Evolutionary conservation across 1,140 invertebrate species (phyloP).

Genomic region (Cataglyphis hispanica): DNA sequence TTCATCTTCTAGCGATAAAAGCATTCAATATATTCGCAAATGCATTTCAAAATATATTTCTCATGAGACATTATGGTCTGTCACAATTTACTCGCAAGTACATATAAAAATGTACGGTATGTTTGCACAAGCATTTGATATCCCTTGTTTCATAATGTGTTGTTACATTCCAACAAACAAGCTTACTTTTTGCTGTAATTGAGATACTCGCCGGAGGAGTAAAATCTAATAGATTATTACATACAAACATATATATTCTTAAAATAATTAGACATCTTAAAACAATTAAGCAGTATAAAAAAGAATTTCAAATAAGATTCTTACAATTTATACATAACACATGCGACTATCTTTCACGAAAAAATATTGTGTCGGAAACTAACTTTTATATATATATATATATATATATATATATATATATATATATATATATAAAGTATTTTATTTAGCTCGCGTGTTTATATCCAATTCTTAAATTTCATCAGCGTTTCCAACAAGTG

Average conservation of each 20-base stretch:
- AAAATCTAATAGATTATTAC: background rate
- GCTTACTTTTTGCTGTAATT: constrained; percentile 25
- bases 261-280: background rate
- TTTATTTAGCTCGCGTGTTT: background rate
- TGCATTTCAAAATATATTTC: constrained; percentile 30
- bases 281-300: background rate
- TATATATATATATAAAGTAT: too few relatives aligned
- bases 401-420: background rate
- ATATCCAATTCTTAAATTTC: background rate
- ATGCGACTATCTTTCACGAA: background rate
- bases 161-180: constrained; percentile 1
- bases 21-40: constrained; percentile 40
- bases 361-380: background rate
- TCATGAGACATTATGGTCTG: constrained; percentile 51
- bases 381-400: background rate
- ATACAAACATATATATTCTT: background rate
- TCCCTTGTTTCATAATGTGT: constrained; percentile 1
- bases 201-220: background rate
- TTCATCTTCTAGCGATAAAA: constrained; percentile 68
- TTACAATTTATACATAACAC: background rate
- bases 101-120: constrained; percentile 56
- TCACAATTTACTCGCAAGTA: constrained; percentile 48
- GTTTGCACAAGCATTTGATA: constrained; percentile 52
- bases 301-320: background rate
- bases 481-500: background rate